Evolutionary conservation across 2,888 invertebrate species (phyloP).

Genomic region (Palloptera scutellata): DNA sequence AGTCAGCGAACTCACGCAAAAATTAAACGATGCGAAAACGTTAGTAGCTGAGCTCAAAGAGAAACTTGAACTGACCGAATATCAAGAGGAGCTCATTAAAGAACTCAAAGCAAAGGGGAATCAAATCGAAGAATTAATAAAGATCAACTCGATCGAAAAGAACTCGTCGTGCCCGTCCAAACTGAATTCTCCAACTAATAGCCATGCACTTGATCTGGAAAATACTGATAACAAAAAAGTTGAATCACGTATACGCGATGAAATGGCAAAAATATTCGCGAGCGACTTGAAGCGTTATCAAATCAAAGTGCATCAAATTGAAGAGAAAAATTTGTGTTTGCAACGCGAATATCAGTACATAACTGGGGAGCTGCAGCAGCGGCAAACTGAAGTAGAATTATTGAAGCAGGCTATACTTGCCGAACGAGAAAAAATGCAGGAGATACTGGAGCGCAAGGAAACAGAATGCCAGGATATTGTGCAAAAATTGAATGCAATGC

Average conservation of each 20-base stretch:
- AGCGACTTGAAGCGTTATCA: slow-evolving; percentile 68
- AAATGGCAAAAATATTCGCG: slow-evolving; percentile 73
- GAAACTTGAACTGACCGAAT: slow-evolving; percentile 64
- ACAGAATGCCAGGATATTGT: slow-evolving; percentile 42
- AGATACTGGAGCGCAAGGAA: slow-evolving; percentile 52
- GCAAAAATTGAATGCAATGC: slow-evolving; percentile 50
- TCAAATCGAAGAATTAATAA: slow-evolving; percentile 72
- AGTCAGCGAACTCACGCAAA: slow-evolving; percentile 50
- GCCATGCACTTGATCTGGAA: slow-evolving; percentile 24
- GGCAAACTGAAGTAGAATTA: slow-evolving; percentile 58
- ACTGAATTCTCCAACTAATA: not conserved
- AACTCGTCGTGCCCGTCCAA: slow-evolving; percentile 50
- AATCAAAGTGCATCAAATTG: slow-evolving; percentile 62
- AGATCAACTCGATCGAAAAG: slow-evolving; percentile 60
- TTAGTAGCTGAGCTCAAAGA: slow-evolving; percentile 56
- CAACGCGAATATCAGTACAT: slow-evolving; percentile 54
- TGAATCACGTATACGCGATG: slow-evolving; percentile 69
- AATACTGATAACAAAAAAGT: slow-evolving; percentile 35
- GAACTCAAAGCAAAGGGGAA: slow-evolving; percentile 71
- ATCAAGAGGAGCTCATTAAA: slow-evolving; percentile 69
- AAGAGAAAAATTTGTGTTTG: slow-evolving; percentile 47
- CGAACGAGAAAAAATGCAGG: slow-evolving; percentile 58
- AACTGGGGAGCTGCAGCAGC: slow-evolving; percentile 50
- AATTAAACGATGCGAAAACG: slow-evolving; percentile 57
- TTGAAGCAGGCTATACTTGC: slow-evolving; percentile 61